Base-by-base conservation (phyloP, 2,797 vertebrate species). In the Champsocephalus esox region DNA sequence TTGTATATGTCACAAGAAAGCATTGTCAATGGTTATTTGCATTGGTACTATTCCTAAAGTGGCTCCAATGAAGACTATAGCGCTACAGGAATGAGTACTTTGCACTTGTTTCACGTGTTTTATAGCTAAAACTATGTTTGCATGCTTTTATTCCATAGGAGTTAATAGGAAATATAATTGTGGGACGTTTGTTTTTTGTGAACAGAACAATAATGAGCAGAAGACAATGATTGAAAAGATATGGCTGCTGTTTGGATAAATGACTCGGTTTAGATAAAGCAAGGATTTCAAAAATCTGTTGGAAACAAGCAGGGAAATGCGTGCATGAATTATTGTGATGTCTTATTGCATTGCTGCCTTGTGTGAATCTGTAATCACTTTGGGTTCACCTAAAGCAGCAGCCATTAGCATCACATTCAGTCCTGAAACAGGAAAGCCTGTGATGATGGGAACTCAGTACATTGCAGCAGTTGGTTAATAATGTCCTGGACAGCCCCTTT, bases 381-480 rank as follows among this genome's bases (percentile, higher is more conserved):
- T 12, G 61, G 52, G 48, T 69, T 28, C 13, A 19, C 59, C 44
- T 62, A 41, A 44, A 75, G 66, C 62, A 58, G 24, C 66, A 38
- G 54, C 45, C 0, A 0, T 8, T 49, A 73, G 67, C 57, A 10
- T 62, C 38, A 28, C 28, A 5, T 17, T 70, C 67, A 45, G 61
- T 61, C 28, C 59, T 24, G 71, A 38, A 34, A 64, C 65, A 10
- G 52, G 52, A 79, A 71, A 64, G 75, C 65, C 28, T 41, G 73
- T 12, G 32, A 38, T 12, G 70, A 75, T 12, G 0, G 0, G 24
- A 52, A 44, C 17, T 4, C 68, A 9, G 77, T 69, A 6, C 8
- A 58, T 64, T 69, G 77, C 79, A 65, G 75, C 81, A 14, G 52
- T 71, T 17, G 32, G 60, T 85, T 58, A 73, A 84, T 81, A 84